phyloP scores from a whole-genome alignment of 2,113 vertebrate genomes.

The Lepisosteus oculatus region DNA sequence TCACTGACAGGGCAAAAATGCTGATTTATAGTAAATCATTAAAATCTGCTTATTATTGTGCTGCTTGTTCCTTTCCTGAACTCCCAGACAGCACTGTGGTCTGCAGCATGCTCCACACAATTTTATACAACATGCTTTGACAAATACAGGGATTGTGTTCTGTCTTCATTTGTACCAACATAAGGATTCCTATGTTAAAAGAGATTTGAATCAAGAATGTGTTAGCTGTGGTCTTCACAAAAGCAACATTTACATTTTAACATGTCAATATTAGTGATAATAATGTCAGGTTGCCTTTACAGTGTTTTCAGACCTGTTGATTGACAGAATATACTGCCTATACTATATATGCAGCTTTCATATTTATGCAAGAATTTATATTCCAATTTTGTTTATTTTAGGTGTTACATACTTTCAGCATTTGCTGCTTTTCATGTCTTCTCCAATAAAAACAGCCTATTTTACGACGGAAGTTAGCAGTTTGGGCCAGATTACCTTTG shows the following conservation, averaged over 20 bases:
- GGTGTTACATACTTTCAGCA: background rate
- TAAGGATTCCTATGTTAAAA: constrained; percentile 27
- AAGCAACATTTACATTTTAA: constrained; percentile 10
- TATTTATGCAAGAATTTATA: too few species aligned
- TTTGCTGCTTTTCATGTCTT: background rate
- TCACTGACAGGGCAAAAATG: constrained; percentile 88
- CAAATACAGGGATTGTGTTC: constrained; percentile 68
- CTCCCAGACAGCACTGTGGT: constrained; percentile 72
- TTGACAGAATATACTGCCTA: too few species aligned
- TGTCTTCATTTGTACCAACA: constrained; percentile 75
- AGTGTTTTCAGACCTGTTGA: too few species aligned
- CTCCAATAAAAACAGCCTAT: constrained; percentile 6
- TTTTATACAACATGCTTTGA: constrained; percentile 77
- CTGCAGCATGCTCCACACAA: constrained; percentile 73
- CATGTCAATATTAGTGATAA: constrained; percentile 1
- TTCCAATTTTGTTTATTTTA: too few species aligned
- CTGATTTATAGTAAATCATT: constrained; percentile 93
- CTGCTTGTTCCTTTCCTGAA: constrained; percentile 71
- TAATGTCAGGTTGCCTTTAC: background rate
- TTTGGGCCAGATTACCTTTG: constrained; percentile 30
- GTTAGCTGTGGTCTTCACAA: background rate
- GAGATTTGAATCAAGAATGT: constrained; percentile 63
- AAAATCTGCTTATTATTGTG: constrained; percentile 88
- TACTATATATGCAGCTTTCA: too few species aligned
- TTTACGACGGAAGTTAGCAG: constrained; percentile 26